Percentiles rank a stretch among this genome's conserved stretches.
Evolutionary conservation across 2,797 vertebrate genomes (phyloP).

Genomic region (Sebastes cheni): DNA sequence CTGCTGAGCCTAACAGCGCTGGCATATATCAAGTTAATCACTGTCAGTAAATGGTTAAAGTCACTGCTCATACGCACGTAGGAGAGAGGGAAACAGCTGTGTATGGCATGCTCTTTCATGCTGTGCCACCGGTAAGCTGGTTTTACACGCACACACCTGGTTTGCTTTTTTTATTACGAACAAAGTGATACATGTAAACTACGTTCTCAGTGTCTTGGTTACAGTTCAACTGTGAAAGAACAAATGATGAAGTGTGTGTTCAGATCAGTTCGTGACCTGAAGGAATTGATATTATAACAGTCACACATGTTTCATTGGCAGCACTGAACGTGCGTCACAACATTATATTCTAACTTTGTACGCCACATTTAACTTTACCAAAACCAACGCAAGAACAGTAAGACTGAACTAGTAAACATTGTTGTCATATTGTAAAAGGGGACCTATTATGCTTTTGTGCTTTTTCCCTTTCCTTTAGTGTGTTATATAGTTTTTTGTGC

Average conservation of each 20-base stretch:
- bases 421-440: neutral
- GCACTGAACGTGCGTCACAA: neutral
- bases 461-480: too few relatives aligned
- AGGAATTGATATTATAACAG: neutral
- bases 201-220: neutral
- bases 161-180: neutral
- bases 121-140: neutral
- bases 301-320: neutral
- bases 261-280: neutral
- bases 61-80: neutral
- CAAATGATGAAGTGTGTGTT: neutral
- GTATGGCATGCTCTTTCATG: neutral
- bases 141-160: conserved; percentile 20
- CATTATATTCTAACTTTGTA: neutral
- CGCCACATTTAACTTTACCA: neutral
- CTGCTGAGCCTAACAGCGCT: neutral
- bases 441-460: too few relatives aligned
- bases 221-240: neutral
- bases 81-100: neutral
- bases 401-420: neutral
- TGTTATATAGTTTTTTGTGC: too few relatives aligned
- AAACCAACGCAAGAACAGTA: neutral
- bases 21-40: neutral
- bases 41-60: conserved; percentile 1
- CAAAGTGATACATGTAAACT: neutral